Conservation (phyloP, 1,140 invertebrate genomes). For the Lordiphosa mommai region DNA sequence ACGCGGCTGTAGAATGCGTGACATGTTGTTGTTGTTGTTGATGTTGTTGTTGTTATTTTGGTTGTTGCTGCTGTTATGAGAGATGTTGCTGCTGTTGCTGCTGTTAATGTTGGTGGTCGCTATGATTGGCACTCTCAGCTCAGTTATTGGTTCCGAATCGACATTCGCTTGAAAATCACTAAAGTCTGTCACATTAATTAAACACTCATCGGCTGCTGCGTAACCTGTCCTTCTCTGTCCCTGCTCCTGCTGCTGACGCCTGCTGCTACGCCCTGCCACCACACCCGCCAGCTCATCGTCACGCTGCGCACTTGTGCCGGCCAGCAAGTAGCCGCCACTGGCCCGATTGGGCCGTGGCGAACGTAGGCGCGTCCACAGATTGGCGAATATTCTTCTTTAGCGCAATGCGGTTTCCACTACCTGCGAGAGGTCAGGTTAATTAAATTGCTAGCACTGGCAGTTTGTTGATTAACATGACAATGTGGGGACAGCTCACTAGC, state of each 20-base stretch:
- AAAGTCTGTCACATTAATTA: slow-evolving; percentile 77
- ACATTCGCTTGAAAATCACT: slow-evolving; percentile 57
- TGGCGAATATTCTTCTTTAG: slow-evolving; percentile 51
- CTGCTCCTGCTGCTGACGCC: slow-evolving; percentile 28
- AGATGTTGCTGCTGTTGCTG: slow-evolving; percentile 10
- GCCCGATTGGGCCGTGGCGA: slow-evolving; percentile 79
- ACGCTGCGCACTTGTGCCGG: slow-evolving; percentile 64
- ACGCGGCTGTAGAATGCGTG: slow-evolving; percentile 79
- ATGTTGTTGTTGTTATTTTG: slow-evolving; percentile 18
- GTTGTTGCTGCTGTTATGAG: slow-evolving; percentile 11
- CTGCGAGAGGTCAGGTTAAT: slow-evolving; percentile 8
- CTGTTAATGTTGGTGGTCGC: slow-evolving; percentile 40
- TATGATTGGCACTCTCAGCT: slow-evolving; percentile 47
- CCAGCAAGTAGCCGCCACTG: slow-evolving; percentile 77
- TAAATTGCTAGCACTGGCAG: slow-evolving; percentile 22
- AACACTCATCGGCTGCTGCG: slow-evolving; percentile 58
- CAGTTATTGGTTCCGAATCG: slow-evolving; percentile 26
- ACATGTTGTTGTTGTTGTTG: slow-evolving; percentile 59
- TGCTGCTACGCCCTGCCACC: slow-evolving; percentile 21
- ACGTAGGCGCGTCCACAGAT: slow-evolving; percentile 78
- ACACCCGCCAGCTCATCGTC: slow-evolving; percentile 53
- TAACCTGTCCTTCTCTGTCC: slow-evolving; percentile 14
- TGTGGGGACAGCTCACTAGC: neutral
- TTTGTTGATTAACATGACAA: slow-evolving; percentile 35
- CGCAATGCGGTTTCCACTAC: slow-evolving; percentile 20